Evolutionary conservation across 2,888 invertebrate genomes (phyloP).

Genomic region (Hirudinaria manillensis): DNA sequence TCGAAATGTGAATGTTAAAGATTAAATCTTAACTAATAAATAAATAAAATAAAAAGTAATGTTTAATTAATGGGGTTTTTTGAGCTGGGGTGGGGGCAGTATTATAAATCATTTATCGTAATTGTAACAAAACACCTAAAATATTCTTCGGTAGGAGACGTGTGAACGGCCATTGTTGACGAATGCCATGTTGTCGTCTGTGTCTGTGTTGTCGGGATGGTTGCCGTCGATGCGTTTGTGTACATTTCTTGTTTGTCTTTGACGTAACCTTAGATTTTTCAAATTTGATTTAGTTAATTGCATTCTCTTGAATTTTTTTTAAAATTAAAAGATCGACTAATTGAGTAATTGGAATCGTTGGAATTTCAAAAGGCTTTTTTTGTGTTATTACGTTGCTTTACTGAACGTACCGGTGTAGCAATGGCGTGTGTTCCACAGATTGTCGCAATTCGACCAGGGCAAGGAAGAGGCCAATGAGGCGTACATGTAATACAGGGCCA

Average conservation of each 20-base stretch:
- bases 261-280: too few species aligned
- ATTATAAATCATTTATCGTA: not conserved
- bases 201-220: too few species aligned
- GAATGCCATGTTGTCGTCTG: too few species aligned
- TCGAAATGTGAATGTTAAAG: too few species aligned
- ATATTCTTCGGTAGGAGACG: slow-evolving; percentile 38
- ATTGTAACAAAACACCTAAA: slow-evolving; percentile 31
- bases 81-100: not conserved
- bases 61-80: too few species aligned
- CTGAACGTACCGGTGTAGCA: slow-evolving; percentile 20
- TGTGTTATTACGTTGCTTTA: slow-evolving; percentile 25
- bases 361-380: too few species aligned
- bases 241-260: too few species aligned
- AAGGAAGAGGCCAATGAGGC: slow-evolving; percentile 49
- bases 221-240: too few species aligned
- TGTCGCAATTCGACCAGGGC: slow-evolving; percentile 51
- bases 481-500: slow-evolving; percentile 51
- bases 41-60: too few species aligned
- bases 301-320: slow-evolving; percentile 26
- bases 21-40: too few species aligned
- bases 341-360: too few species aligned
- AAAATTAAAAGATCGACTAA: too few species aligned
- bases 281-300: not conserved
- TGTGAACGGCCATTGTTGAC: slow-evolving; percentile 13
- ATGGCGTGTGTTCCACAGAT: slow-evolving; percentile 35